Conservation (phyloP, 1,140 invertebrate genomes). For the Pseudomyrmex pallidus region DNA sequence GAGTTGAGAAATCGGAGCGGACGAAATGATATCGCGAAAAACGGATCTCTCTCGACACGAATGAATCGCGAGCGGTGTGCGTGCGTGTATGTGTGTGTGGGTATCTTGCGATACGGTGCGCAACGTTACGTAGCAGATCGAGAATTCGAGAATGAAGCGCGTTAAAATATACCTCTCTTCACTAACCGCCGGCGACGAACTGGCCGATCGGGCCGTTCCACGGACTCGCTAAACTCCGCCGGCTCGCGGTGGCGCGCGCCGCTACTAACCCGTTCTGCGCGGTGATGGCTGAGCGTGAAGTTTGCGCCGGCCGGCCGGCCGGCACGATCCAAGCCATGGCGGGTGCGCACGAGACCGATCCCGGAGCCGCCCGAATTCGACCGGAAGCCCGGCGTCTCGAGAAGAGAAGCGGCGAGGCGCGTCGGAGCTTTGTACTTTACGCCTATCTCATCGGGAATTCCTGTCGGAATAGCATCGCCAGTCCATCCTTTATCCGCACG, state of each 20-base stretch:
- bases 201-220: conserved; percentile 81
- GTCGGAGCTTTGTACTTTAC: conserved; percentile 75
- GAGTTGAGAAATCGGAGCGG: conserved; percentile 1
- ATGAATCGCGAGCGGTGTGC: neutral
- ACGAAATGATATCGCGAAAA: neutral
- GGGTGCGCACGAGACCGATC: conserved; percentile 74
- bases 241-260: conserved; percentile 49
- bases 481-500: conserved; percentile 63
- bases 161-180: conserved; percentile 75
- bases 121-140: neutral
- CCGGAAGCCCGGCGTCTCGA: conserved; percentile 71
- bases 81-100: neutral
- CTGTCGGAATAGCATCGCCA: conserved; percentile 65
- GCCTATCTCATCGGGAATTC: conserved; percentile 76
- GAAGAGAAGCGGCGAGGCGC: conserved; percentile 54
- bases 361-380: conserved; percentile 77
- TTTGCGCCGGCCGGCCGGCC: conserved; percentile 62
- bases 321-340: conserved; percentile 65
- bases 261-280: conserved; percentile 74
- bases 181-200: conserved; percentile 83
- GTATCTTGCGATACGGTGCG: neutral
- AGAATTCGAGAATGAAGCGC: conserved; percentile 42
- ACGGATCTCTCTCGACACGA: neutral
- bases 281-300: conserved; percentile 35
- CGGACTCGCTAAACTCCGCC: conserved; percentile 70